A percentile compares a stretch with the other conserved stretches of the same genome.
These are phyloP conservation scores for Mormyrops attenuatus DNA, from an alignment of 2,797 vertebrate species.

Conservation along the genomic window DNA sequence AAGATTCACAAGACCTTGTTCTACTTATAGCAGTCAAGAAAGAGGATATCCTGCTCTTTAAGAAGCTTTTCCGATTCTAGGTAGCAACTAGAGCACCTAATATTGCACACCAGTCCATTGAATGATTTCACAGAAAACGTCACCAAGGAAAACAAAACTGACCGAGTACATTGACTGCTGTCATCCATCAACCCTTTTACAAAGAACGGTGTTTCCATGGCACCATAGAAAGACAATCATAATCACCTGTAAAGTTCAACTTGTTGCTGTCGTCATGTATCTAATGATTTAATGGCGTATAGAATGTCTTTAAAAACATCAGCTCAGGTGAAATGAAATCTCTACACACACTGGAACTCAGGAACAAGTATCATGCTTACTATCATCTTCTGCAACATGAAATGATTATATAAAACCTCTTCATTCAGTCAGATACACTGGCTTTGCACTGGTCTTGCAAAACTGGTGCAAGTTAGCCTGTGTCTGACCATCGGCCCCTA, in stretches of 20 bases:
- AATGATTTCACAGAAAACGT: not conserved
- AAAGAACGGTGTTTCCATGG: not conserved
- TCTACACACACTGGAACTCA: not conserved
- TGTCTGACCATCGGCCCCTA: not conserved
- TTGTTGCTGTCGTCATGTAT: not conserved
- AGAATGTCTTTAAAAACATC: not conserved
- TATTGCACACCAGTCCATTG: not conserved
- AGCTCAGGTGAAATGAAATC: not conserved
- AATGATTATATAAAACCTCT: not conserved
- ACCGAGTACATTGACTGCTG: not conserved
- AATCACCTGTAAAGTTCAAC: not conserved
- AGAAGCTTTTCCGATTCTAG: conserved; percentile 56
- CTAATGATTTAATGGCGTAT: not conserved
- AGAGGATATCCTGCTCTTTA: conserved; percentile 44
- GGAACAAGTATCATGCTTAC: not conserved
- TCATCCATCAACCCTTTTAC: not conserved
- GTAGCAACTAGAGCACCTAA: conserved; percentile 36
- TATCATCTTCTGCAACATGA: not conserved
- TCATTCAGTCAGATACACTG: not conserved
- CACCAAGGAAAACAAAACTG: not conserved
- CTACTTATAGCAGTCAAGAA: conserved; percentile 37
- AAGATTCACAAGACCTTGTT: conserved; percentile 33
- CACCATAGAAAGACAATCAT: not conserved
- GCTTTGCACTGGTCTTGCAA: not conserved
- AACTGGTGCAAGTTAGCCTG: not conserved